phyloP scores from a whole-genome alignment of 2,113 vertebrate genomes.

The Rhinopomastus cyanomelas region DNA sequence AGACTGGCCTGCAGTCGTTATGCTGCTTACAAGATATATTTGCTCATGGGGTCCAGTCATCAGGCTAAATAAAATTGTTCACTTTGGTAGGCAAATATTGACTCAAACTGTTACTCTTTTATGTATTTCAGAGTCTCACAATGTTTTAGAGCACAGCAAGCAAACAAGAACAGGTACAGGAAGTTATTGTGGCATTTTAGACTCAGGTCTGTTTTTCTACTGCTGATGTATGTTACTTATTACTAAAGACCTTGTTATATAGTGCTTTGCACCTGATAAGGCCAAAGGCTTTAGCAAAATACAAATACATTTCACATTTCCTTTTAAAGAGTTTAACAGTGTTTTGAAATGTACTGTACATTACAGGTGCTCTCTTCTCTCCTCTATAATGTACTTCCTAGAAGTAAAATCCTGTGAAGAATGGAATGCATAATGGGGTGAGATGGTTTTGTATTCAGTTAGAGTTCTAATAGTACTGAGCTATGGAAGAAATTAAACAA shows the following conservation, averaged over 20 bases:
- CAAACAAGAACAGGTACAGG: conserved; percentile 82
- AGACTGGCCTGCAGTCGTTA: conserved; percentile 34
- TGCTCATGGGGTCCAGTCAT: conserved; percentile 75
- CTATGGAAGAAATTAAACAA: not conserved
- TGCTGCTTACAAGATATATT: conserved; percentile 69
- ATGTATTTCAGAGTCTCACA: conserved; percentile 79
- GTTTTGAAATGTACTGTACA: conserved; percentile 69
- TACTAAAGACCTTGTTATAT: conserved; percentile 76
- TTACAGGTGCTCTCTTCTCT: conserved; percentile 36
- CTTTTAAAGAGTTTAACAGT: conserved; percentile 76
- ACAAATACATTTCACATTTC: conserved; percentile 73
- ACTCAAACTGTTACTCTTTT: conserved; percentile 80
- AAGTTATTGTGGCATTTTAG: conserved; percentile 78
- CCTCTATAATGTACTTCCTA: conserved; percentile 24
- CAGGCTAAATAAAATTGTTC: conserved; percentile 76
- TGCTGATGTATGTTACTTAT: conserved; percentile 63
- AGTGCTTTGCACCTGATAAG: conserved; percentile 66
- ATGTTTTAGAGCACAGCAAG: conserved; percentile 79
- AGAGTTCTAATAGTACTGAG: not conserved
- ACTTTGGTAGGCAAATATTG: conserved; percentile 81
- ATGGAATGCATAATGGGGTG: not conserved
- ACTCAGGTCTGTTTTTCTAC: conserved; percentile 73
- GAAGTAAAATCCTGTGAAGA: conserved; percentile 59
- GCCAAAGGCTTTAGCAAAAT: conserved; percentile 67
- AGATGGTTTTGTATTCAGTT: not conserved